Evolutionary conservation across 2,797 vertebrate species (phyloP), one percentile per base, ranked within the genome.

Genomic region (Amblyopsis hoosieri): DNA sequence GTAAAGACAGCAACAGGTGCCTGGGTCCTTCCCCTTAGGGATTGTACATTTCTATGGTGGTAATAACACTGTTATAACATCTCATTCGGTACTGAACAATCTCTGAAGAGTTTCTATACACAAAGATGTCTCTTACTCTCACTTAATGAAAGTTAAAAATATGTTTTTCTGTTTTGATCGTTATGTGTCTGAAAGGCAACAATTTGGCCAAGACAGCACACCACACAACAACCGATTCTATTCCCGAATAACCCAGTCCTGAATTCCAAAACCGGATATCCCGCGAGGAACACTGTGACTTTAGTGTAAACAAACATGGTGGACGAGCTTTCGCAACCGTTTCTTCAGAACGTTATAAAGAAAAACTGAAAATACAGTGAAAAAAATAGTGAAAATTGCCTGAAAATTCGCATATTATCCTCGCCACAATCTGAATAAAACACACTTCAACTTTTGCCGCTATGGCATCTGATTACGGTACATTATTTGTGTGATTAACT

Each of bases 1-100:
- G 79, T 85, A 84, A 82, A 83, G 89, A 90, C 79, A 76, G 79
- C 74, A 69, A 86, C 80, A 90, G 84, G 84, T 87, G 84, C 74
- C 68, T 12, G 1, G 55, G 67, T 69, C 64, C 58, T 69, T 68
- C 9, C 13, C 63, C 60, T 58, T 9, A 48, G 68, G 73, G 60
- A 49, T 55, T 12, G 54, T 49, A n/a, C 10, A 31, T 62, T 69
- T 58, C 56, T 31, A 0, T 31, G 62, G 49, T 42, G 23, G 23
- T 29, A 29, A n/a, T 33, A 51, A 72, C 55, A 2, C 58, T 67
- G 60, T 68, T 71, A 85, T 71, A 73, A 76, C 75, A 62, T 55
- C 14, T 57, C 0, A 1, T 58, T 60, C 11, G 12, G 64, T 29
- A 64, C 37, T 47, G 17, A 56, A 67, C 37, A 10, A 42, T 42